phyloP scores from a whole-genome alignment of 2,797 vertebrate species.

The Gorsachius magnificus region DNA sequence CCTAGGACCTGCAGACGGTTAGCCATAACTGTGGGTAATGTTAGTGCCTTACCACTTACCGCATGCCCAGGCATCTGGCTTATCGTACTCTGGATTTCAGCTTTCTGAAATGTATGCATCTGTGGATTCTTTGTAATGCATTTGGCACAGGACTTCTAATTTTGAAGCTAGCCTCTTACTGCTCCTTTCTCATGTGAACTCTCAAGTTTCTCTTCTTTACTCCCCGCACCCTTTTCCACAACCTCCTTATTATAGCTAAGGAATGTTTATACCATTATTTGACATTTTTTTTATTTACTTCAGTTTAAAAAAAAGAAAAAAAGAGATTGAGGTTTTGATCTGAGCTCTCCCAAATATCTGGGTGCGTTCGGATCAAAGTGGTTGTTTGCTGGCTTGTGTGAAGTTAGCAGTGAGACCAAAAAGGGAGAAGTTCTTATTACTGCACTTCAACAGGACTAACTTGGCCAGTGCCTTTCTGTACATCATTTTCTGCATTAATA shows the following conservation, averaged over 20 bases:
- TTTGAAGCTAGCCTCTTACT: neutral
- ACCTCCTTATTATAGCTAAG: neutral
- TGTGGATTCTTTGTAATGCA: neutral
- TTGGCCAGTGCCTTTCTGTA: neutral
- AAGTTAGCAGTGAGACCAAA: neutral
- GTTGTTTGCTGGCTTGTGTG: neutral
- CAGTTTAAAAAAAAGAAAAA: neutral
- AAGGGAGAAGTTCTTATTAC: neutral
- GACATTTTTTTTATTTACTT: slow-evolving; percentile 50
- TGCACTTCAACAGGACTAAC: neutral
- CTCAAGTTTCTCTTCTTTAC: neutral
- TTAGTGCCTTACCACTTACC: neutral
- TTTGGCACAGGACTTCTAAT: neutral
- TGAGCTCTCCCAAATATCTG: neutral
- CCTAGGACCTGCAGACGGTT: neutral
- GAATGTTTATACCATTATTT: neutral
- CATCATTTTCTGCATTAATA: neutral
- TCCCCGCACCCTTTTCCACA: neutral
- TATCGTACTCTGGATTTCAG: neutral
- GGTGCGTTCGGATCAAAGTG: neutral
- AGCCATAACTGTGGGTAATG: neutral
- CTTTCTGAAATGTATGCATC: neutral
- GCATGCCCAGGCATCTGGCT: neutral
- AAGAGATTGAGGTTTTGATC: neutral
- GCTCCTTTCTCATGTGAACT: neutral